phyloP scores from a whole-genome alignment of 1,140 invertebrate genomes.

The Aphis gossypii region DNA sequence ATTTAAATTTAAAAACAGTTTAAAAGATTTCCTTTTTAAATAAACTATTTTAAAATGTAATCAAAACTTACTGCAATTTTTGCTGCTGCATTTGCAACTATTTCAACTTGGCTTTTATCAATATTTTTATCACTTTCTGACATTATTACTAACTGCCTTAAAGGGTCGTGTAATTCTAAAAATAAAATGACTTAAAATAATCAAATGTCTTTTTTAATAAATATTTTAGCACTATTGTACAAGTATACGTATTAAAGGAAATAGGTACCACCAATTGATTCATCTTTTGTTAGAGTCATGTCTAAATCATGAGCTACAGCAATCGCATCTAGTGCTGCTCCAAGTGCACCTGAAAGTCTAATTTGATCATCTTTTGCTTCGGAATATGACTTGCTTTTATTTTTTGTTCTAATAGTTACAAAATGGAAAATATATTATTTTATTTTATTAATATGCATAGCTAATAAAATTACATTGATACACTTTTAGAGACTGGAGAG shows the following conservation, averaged over 20 bases:
- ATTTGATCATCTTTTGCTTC: slow-evolving; percentile 32
- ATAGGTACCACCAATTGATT: slow-evolving; percentile 4
- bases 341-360: slow-evolving; percentile 68
- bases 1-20: neutral
- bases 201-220: neutral
- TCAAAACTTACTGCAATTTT: slow-evolving; percentile 31
- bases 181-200: neutral
- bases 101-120: slow-evolving; percentile 62
- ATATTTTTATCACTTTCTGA: slow-evolving; percentile 65
- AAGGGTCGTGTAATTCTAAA: slow-evolving; percentile 65
- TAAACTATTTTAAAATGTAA: neutral
- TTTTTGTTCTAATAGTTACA: slow-evolving; percentile 7
- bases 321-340: slow-evolving; percentile 82
- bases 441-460: neutral
- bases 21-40: neutral
- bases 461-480: neutral
- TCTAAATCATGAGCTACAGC: slow-evolving; percentile 77
- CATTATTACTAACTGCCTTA: slow-evolving; percentile 68
- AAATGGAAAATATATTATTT: neutral
- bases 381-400: slow-evolving; percentile 3
- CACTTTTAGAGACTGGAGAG: slow-evolving; percentile 71
- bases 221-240: neutral
- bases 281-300: slow-evolving; percentile 62
- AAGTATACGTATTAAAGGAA: slow-evolving; percentile 34
- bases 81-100: slow-evolving; percentile 61